A percentile compares a stretch with the other conserved stretches of the same genome.
phyloP scores from a whole-genome alignment of 2,113 vertebrate species.

The Aptenodytes patagonicus region DNA sequence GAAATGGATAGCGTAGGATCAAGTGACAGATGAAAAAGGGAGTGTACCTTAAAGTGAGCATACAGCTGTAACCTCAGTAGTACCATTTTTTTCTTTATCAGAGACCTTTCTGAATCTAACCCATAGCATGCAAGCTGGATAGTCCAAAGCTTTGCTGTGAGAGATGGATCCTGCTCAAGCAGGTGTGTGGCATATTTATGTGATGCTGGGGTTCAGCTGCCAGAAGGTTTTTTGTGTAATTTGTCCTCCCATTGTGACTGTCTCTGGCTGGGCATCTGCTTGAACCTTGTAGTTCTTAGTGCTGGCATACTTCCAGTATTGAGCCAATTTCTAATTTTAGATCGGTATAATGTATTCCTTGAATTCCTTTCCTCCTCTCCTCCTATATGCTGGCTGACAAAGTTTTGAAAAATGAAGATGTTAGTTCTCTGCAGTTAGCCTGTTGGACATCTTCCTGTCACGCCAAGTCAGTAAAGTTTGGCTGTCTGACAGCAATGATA shows the following conservation, averaged over 20 bases:
- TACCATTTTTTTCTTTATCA: not conserved
- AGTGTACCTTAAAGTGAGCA: not conserved
- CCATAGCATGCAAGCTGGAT: not conserved
- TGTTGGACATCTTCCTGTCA: slow-evolving; percentile 17
- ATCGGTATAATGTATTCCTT: slow-evolving; percentile 27
- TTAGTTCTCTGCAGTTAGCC: slow-evolving; percentile 39
- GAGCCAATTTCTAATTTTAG: slow-evolving; percentile 30
- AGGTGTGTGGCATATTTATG: not conserved
- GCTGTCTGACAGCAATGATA: slow-evolving; percentile 1
- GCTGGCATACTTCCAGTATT: slow-evolving; percentile 20
- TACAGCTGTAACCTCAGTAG: not conserved
- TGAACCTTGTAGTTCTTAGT: slow-evolving; percentile 13
- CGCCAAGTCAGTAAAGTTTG: not conserved
- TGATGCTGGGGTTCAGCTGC: not conserved
- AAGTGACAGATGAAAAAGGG: not conserved
- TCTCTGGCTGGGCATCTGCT: slow-evolving; percentile 32
- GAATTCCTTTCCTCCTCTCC: not conserved
- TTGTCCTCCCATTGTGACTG: slow-evolving; percentile 18
- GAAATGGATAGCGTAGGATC: not conserved
- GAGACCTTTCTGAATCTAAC: not conserved
- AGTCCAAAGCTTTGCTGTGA: not conserved
- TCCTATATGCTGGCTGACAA: slow-evolving; percentile 11
- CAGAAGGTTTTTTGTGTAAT: slow-evolving; percentile 14
- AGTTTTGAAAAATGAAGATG: slow-evolving; percentile 40
- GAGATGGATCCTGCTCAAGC: not conserved